phyloP scores from a whole-genome alignment of 2,797 vertebrate genomes.

The Simalia tracyae region DNA sequence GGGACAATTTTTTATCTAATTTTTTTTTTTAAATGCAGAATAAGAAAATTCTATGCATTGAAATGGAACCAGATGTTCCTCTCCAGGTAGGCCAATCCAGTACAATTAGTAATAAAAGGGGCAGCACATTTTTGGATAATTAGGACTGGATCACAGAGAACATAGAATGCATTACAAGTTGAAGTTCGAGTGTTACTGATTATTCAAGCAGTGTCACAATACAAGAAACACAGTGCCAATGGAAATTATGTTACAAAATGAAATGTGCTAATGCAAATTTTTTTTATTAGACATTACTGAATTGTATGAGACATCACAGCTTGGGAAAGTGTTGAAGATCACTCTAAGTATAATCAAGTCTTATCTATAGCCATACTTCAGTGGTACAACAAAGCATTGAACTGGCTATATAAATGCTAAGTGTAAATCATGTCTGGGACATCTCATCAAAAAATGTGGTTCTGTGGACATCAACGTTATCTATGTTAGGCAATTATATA shows the following conservation, averaged over 20 bases:
- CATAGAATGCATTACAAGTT: conserved; percentile 12
- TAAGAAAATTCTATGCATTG: conserved; percentile 76
- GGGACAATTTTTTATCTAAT: conserved; percentile 86
- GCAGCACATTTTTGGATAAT: conserved; percentile 35
- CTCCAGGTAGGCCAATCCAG: conserved; percentile 68
- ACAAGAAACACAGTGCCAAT: neutral
- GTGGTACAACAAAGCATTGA: rapidly evolving
- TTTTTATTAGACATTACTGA: conserved; percentile 2
- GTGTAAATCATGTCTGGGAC: neutral
- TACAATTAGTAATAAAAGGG: conserved; percentile 52
- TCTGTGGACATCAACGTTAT: neutral
- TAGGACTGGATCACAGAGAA: conserved; percentile 21
- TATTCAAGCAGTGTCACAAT: conserved; percentile 25
- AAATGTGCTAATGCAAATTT: neutral
- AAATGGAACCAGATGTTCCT: conserved; percentile 76
- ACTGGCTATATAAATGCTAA: neutral
- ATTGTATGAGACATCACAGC: conserved; percentile 12
- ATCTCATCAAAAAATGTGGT: neutral
- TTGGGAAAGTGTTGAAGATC: neutral
- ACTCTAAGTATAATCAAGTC: neutral
- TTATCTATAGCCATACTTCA: neutral
- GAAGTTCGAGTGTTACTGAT: conserved; percentile 36
- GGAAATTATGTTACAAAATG: neutral
- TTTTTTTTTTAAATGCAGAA: conserved; percentile 76
- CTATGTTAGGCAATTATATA: neutral